Percentiles rank a stretch among this genome's conserved stretches.
phyloP scores from a whole-genome alignment of 37 sponge, comb jelly and placozoan species.

The Oscarella lobularis region DNA sequence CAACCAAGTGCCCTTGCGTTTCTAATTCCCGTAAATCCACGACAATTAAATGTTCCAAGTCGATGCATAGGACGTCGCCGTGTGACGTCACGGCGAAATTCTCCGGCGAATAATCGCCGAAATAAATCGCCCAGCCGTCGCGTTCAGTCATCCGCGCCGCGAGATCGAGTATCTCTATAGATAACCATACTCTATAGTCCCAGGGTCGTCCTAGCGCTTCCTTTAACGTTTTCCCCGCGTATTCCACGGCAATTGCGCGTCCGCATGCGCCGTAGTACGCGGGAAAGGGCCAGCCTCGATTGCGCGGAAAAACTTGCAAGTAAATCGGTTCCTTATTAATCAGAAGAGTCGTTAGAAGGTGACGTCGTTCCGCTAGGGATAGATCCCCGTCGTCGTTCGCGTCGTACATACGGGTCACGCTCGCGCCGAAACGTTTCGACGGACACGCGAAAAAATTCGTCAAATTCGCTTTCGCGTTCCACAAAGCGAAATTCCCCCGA shows the following conservation, averaged over 20 bases:
- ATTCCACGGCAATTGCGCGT: neutral
- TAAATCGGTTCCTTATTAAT: neutral
- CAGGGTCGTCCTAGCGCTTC: neutral
- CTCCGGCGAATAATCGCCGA: neutral
- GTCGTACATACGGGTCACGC: neutral
- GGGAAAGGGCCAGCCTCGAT: constrained; percentile 3
- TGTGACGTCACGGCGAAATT: neutral
- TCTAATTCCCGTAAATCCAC: neutral
- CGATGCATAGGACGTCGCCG: neutral
- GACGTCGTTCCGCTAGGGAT: neutral
- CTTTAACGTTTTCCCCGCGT: neutral
- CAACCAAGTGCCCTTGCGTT: neutral
- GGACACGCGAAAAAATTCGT: neutral
- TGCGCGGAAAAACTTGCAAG: neutral
- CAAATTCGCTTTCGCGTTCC: neutral
- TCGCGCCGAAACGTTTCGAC: neutral
- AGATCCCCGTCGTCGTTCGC: neutral
- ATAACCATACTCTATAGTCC: neutral
- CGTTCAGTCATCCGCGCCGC: neutral
- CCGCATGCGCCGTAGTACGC: constrained; percentile 4
- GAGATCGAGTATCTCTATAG: neutral
- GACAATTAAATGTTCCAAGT: neutral
- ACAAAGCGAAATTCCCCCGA: neutral
- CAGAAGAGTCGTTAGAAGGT: neutral
- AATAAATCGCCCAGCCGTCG: neutral